These are phyloP conservation scores for Micromesistius poutassou DNA, from an alignment of 2,797 vertebrate genomes.

Conservation along the genomic window DNA sequence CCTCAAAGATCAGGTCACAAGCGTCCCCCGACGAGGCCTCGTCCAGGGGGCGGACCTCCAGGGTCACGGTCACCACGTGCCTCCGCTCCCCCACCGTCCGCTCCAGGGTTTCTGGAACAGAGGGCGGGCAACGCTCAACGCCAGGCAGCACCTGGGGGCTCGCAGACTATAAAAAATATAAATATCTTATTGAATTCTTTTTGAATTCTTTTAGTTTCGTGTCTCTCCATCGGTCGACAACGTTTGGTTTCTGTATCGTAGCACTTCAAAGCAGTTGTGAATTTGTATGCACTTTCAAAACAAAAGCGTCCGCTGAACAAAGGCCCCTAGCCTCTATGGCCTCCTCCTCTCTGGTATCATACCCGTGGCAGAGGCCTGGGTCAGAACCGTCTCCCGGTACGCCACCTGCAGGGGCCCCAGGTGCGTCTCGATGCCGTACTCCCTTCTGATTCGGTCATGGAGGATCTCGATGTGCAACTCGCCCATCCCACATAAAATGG, in stretches of 20 bases:
- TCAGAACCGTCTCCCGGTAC: constrained; percentile 89
- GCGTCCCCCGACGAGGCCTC: constrained; percentile 34
- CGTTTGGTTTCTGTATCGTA: too few relatives aligned
- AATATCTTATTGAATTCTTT: background rate
- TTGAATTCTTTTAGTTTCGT: background rate
- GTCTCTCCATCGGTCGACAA: too few relatives aligned
- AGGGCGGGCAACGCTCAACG: background rate
- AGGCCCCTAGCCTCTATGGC: background rate
- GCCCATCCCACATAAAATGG: constrained; percentile 94
- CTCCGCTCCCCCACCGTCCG: constrained; percentile 83
- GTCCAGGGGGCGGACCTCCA: constrained; percentile 69
- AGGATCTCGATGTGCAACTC: constrained; percentile 97
- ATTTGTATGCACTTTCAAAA: too few relatives aligned
- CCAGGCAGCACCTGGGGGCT: background rate
- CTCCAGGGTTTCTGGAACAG: constrained; percentile 80
- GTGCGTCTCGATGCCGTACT: constrained; percentile 88
- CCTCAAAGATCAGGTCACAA: constrained; percentile 63
- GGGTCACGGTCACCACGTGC: constrained; percentile 77
- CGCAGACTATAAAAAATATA: background rate
- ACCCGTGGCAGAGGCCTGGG: constrained; percentile 77
- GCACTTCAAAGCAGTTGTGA: too few relatives aligned
- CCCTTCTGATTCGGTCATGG: constrained; percentile 91
- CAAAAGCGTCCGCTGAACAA: too few relatives aligned
- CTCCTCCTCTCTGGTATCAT: background rate
- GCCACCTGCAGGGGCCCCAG: constrained; percentile 93